Conservation (phyloP, 2,888 invertebrate genomes). For the Melanargia galathea region DNA sequence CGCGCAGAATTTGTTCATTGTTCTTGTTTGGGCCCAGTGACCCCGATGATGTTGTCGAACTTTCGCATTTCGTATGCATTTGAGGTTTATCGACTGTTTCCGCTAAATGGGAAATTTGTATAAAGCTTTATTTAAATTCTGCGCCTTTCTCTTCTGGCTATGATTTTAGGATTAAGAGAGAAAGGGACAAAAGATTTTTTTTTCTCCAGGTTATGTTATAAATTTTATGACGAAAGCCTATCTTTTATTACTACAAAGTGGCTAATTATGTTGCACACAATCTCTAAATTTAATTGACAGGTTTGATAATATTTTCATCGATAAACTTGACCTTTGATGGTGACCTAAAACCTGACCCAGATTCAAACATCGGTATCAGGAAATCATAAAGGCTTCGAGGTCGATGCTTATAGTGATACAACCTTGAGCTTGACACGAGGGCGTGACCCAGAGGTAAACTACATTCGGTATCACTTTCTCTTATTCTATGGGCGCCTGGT, state of each 20-base stretch:
- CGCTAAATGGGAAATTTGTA: constrained; percentile 25
- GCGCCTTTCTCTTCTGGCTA: constrained; percentile 22
- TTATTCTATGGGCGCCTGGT: constrained; percentile 58
- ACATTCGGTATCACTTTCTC: constrained; percentile 61
- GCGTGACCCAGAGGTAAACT: constrained; percentile 51
- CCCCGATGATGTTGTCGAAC: constrained; percentile 33
- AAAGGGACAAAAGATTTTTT: constrained; percentile 1
- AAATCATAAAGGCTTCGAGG: constrained; percentile 60
- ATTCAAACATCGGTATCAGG: constrained; percentile 51
- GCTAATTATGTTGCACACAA: no score
- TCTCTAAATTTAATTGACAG: no score
- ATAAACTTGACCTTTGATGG: neutral
- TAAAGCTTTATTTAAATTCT: constrained; percentile 25
- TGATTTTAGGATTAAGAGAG: constrained; percentile 4
- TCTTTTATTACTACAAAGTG: no score
- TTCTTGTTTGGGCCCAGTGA: constrained; percentile 36
- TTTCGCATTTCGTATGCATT: constrained; percentile 31
- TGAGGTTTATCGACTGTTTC: constrained; percentile 26
- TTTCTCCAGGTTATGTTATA: neutral
- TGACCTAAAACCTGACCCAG: constrained; percentile 29
- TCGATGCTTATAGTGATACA: constrained; percentile 48
- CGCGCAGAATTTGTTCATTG: constrained; percentile 30
- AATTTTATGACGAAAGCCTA: neutral
- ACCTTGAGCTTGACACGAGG: constrained; percentile 41
- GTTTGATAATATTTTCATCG: no score